Conservation (phyloP, 2,113 vertebrate species). For the Choloepus hoffmanni region DNA sequence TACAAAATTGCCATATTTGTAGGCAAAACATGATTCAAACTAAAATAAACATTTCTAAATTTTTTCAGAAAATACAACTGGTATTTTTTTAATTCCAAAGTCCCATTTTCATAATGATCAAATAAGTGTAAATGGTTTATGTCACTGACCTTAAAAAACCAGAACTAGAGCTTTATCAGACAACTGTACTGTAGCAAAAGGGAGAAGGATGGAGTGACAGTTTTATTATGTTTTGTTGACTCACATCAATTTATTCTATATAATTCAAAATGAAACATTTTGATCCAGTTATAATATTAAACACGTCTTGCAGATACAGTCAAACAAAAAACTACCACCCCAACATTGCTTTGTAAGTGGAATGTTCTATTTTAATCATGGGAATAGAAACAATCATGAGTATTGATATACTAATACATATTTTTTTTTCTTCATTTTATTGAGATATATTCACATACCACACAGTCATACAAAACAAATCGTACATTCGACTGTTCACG, state of each 20-base stretch:
- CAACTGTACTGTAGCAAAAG: not conserved
- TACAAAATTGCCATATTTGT: not conserved
- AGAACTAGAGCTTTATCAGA: not conserved
- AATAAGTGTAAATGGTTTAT: not conserved
- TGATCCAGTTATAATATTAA: not conserved
- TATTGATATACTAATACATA: not conserved
- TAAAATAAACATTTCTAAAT: constrained; percentile 11
- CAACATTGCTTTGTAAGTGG: not conserved
- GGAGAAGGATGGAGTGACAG: not conserved
- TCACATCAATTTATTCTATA: not conserved
- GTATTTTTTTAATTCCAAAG: not conserved
- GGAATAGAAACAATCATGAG: constrained; percentile 20
- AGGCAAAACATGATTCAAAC: not conserved
- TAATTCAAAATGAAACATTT: not conserved
- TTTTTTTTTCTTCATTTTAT: no score
- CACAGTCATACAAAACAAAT: no score
- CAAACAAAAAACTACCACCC: not conserved
- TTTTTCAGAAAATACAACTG: not conserved
- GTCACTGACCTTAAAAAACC: not conserved
- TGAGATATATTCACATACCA: no score
- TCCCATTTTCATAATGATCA: not conserved
- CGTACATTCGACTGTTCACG: no score
- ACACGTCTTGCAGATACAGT: not conserved
- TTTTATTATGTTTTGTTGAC: not conserved
- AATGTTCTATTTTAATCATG: not conserved